phyloP scores from a whole-genome alignment of 92 coral and sea anemone genomes.

The Bergia sp. region DNA sequence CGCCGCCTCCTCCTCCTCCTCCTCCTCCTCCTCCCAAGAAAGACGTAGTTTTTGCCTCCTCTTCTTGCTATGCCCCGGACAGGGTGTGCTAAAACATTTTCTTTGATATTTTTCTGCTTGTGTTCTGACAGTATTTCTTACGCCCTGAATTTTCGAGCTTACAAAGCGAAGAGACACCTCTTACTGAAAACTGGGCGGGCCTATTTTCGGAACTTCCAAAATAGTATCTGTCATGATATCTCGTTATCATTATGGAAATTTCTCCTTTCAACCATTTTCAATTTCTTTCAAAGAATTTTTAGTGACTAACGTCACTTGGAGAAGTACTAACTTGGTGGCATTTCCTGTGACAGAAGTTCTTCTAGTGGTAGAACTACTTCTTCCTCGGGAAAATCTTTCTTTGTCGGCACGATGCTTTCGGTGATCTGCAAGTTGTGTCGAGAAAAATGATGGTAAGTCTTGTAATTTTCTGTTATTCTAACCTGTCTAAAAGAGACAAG shows the following conservation, averaged over 20 bases:
- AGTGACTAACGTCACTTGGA: neutral
- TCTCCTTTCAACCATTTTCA: no score
- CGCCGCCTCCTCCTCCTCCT: no score
- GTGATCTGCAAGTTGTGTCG: neutral
- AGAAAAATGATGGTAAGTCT: neutral
- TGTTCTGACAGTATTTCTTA: neutral
- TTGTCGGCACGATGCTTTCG: slow-evolving; percentile 8
- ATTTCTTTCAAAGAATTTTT: neutral
- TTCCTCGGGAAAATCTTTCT: slow-evolving; percentile 27
- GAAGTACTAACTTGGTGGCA: slow-evolving; percentile 35
- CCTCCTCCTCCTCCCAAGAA: no score
- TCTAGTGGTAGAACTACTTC: slow-evolving; percentile 24
- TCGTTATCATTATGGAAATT: neutral
- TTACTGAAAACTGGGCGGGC: neutral
- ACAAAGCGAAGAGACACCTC: neutral
- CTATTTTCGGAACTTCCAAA: neutral
- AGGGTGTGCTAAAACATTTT: no score
- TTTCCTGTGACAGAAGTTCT: slow-evolving; percentile 1
- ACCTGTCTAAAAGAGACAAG: no score
- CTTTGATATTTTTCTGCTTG: neutral
- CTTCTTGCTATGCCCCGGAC: no score
- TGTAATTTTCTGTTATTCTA: neutral
- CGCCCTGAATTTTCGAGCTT: neutral
- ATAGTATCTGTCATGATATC: neutral
- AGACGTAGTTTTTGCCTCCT: no score